Percentiles rank a stretch among this genome's conserved stretches.
Conservation (phyloP, 1,140 invertebrate genomes). For the Amyelois transitella region DNA sequence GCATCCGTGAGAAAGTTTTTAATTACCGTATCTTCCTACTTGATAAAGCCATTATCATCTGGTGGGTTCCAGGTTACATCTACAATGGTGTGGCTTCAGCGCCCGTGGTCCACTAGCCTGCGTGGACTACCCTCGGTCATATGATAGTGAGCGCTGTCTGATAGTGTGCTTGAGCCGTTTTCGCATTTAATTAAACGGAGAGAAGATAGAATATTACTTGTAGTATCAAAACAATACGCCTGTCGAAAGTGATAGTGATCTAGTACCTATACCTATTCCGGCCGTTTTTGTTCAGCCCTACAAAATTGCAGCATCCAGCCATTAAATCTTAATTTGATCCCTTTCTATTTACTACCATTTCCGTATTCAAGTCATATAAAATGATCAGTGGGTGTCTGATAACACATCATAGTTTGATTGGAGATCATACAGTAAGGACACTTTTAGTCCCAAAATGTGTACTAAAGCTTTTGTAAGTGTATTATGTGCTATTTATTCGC, state of each 20-base stretch:
- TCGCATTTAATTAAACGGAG: too few relatives aligned
- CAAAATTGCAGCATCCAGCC: background rate
- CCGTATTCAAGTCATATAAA: slow-evolving; percentile 47
- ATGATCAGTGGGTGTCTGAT: slow-evolving; percentile 9
- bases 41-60: too few relatives aligned
- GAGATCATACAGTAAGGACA: slow-evolving; percentile 20
- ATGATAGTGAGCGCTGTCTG: too few relatives aligned
- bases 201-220: background rate
- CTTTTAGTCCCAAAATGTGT: slow-evolving; percentile 27
- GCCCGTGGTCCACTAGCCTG: too few relatives aligned
- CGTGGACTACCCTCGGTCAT: too few relatives aligned
- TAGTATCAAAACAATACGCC: background rate
- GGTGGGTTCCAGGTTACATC: too few relatives aligned
- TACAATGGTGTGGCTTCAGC: too few relatives aligned
- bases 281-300: background rate
- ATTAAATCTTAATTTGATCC: slow-evolving; percentile 24
- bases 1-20: too few relatives aligned
- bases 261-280: background rate
- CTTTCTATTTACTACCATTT: slow-evolving; percentile 37
- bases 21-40: too few relatives aligned
- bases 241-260: background rate
- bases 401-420: slow-evolving; percentile 27
- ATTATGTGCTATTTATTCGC: too few relatives aligned
- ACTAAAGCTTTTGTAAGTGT: slow-evolving; percentile 43
- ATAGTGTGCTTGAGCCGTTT: too few relatives aligned